A percentile compares a stretch with the other conserved stretches of the same genome.
phyloP scores from a whole-genome alignment of 2,797 vertebrate genomes.

The Discoglossus pictus region DNA sequence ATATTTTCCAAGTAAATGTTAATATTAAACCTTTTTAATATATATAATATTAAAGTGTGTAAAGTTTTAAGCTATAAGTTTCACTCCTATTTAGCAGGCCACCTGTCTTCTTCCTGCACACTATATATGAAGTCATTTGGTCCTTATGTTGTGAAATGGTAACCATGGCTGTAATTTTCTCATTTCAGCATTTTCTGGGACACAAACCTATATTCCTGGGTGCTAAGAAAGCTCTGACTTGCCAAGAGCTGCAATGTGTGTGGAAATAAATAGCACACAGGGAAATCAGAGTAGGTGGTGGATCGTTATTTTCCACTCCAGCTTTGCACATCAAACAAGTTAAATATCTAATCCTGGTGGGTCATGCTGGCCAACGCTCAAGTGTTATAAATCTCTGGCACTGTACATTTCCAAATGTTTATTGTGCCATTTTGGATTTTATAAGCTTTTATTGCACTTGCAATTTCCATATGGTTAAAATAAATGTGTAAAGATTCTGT shows the following conservation, averaged over 20 bases:
- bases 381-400: slow-evolving; percentile 60
- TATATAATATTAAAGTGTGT: no score
- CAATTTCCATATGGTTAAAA: slow-evolving; percentile 61
- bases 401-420: slow-evolving; percentile 61
- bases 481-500: slow-evolving; percentile 51
- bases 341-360: slow-evolving; percentile 63
- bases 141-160: slow-evolving; percentile 37
- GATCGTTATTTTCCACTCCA: slow-evolving; percentile 34
- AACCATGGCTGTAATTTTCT: slow-evolving; percentile 35
- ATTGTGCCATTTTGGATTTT: slow-evolving; percentile 67
- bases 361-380: slow-evolving; percentile 60
- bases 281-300: slow-evolving; percentile 48
- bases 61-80: slow-evolving; percentile 1
- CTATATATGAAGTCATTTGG: background rate
- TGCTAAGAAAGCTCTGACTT: slow-evolving; percentile 49
- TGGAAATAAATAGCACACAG: slow-evolving; percentile 52
- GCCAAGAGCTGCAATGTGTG: slow-evolving; percentile 57
- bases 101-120: background rate
- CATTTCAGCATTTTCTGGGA: slow-evolving; percentile 45
- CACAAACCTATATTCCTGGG: slow-evolving; percentile 45
- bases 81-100: slow-evolving; percentile 15
- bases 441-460: slow-evolving; percentile 57
- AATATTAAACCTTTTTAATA: no score
- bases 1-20: no score
- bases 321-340: slow-evolving; percentile 53